Evolutionary conservation across 1,140 invertebrate species (phyloP).

Genomic region (Drosophila busckii): DNA sequence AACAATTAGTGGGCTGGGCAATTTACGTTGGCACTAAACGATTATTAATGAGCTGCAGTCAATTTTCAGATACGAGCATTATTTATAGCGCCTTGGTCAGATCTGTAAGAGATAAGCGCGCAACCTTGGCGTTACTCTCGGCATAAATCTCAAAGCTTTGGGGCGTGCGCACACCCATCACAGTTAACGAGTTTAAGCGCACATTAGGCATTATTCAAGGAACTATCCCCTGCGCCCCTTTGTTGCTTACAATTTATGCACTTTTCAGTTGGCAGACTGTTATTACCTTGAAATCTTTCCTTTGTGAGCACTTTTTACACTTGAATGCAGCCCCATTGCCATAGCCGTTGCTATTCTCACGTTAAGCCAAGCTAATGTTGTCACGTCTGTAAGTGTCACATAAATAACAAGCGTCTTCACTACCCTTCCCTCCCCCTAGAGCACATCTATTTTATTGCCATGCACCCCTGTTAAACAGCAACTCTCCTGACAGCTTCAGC

Average conservation of each 20-base stretch:
- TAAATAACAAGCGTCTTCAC: constrained; percentile 41
- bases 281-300: constrained; percentile 5
- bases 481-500: no score
- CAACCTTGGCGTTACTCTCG: not conserved
- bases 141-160: constrained; percentile 19
- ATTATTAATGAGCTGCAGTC: constrained; percentile 58
- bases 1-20: constrained; percentile 45
- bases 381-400: constrained; percentile 50
- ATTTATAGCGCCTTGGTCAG: constrained; percentile 26
- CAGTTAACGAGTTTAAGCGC: constrained; percentile 38
- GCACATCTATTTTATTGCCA: no score
- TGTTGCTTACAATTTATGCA: constrained; percentile 1
- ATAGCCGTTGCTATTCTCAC: constrained; percentile 9
- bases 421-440: constrained; percentile 1
- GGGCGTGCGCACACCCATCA: constrained; percentile 29
- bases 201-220: constrained; percentile 39
- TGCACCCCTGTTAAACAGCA: no score
- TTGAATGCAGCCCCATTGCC: constrained; percentile 33
- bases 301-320: constrained; percentile 42
- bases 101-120: constrained; percentile 30
- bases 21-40: constrained; percentile 51
- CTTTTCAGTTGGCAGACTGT: constrained; percentile 1
- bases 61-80: constrained; percentile 33
- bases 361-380: constrained; percentile 26
- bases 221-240: constrained; percentile 1